Base-by-base conservation (phyloP, 2,797 vertebrate genomes). In the Buceros bicornis region DNA sequence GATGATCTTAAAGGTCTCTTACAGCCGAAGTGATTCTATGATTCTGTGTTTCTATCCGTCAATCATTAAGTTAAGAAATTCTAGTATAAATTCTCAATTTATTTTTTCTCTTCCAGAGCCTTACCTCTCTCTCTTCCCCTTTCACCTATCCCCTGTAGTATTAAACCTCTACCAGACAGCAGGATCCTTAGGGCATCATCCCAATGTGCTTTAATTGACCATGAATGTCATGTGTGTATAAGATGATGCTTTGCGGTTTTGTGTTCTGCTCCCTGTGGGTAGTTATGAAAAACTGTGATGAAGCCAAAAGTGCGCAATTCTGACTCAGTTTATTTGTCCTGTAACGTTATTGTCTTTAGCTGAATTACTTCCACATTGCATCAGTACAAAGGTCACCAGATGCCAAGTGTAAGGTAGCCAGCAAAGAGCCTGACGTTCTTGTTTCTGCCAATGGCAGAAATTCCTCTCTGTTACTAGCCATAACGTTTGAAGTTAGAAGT, bases 171-270 rank as follows among this genome's bases (percentile, higher is more conserved):
- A 16, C 29, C 37, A 65, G 81, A 50, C 42, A 50, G 24, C 20
- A 65, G 16, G 21, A 24, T 72, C 73, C 73, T 57, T 47, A 54
- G 18, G 81, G 33, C 64, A 65, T 10, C 24, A 62, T 58, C 72
- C n/a, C 42, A 11, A 66, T 77, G 19, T 66, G 48, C 26, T 87
- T 80, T 82, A 54, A 62, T 16, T 87, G 47, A 58, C 71, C 37
- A 42, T 0, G 0, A 47, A 45, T 67, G 37, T 54, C 15, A 7
- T 5, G 15, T 7, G 5, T 50, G 3, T 62, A 53, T 89, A 56
- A 73, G 51, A 28, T 3, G 28, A 43, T 61, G 29, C 56, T 82
- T 72, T 53, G 47, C 53, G 62, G 35, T 83, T 90, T 60, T 81
- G 22, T 60, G 42, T 71, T 91, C 76, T 95, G 26, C 50, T 94